Base-by-base conservation (phyloP, 2,797 vertebrate genomes). In the Ptychobarbus kaznakovi region DNA sequence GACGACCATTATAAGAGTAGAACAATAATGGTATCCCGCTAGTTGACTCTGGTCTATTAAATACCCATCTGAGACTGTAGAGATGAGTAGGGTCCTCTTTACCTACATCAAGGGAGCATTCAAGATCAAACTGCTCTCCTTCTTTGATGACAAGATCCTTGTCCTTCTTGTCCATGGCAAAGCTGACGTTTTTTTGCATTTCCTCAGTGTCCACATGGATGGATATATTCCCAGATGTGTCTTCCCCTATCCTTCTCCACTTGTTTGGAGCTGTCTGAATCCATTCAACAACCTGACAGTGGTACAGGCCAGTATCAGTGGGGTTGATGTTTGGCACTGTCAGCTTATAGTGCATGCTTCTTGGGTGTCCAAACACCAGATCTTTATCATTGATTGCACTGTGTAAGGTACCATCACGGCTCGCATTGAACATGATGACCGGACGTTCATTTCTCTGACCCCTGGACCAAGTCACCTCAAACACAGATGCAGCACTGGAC, bases 271-370 rank as follows among this genome's bases (percentile, higher is more conserved):
- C 75, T 72, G 94, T 92, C 66, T 89, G 92, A 35, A 95, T 86
- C 97, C 96, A 97, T 83, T 99, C 97, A 20, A 94, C 93, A 44
- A 96, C 95, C 1, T 90, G 84, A 74, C 97, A 98, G 90, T 87
- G 93, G 86, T 97, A 98, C 3, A 8, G n/a, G 15, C 97, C 96
- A 20, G 74, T 70, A 3, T 96, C 93, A 0, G 70, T 2, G 0
- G 77, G 75, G 5, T 13, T 20, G 1, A 90, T 80, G 0, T 77
- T 87, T 1, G 70, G 13, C 3, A 95, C 61, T 0, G 88, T 92
- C 1, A 95, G 92, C 82, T 10, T 91, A 79, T 92, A 95, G 0
- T 65, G 75, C 10, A 40, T 86, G 32, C 87, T 78, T 6, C 44
- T 42, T 11, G 94, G 91, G 11, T 85, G 93, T 18, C 11, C 49